Base-by-base conservation (phyloP, 2,797 vertebrate genomes). In the Eleutherodactylus coqui region DNA sequence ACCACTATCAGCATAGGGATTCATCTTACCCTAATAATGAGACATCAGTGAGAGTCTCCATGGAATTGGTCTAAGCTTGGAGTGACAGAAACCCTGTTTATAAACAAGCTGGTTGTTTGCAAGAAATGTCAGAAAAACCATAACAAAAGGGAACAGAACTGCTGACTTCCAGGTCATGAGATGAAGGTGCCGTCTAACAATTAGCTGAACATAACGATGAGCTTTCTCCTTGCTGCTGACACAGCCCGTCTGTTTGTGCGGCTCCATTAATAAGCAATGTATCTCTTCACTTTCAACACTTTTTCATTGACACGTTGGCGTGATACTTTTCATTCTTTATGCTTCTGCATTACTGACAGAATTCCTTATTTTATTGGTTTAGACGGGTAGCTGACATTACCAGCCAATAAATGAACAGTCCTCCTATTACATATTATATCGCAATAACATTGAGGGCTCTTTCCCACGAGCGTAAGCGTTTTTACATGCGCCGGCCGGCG, bases 271-370 rank as follows among this genome's bases (percentile, higher is more conserved):
- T 85, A 88, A 91, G 49, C n/a, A 79, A 73, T 13, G 21, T 24
- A 21, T 38, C 16, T 76, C 84, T 75, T 87, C 53, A 53, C 67
- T 85, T 90, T 70, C 79, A 76, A 0, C 3, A 70, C 41, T 11
- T 89, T 88, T 88, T 77, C 64, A 55, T 45, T 76, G 88, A 62
- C 83, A 82, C 0, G 11, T 53, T 86, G 82, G 87, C 0, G 0
- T 88, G 85, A 0, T 3, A 36, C 83, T 91, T 87, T 78, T 88
- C 55, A 38, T 89, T 34, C 32, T 83, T 86, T 81, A 83, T 21
- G 53, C 87, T 89, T 83, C 84, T 53, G 29, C 43, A 85, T 84
- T 34, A 14, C 58, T 36, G 62, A n/a, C 13, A 75, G 78, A 14
- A 47, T 80, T 27, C 29, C 79, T 82, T 76, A 60, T 64, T 49